A percentile compares a stretch with the other conserved stretches of the same genome.
Conservation (phyloP, 2,888 invertebrate genomes). For the Idaea straminata region DNA sequence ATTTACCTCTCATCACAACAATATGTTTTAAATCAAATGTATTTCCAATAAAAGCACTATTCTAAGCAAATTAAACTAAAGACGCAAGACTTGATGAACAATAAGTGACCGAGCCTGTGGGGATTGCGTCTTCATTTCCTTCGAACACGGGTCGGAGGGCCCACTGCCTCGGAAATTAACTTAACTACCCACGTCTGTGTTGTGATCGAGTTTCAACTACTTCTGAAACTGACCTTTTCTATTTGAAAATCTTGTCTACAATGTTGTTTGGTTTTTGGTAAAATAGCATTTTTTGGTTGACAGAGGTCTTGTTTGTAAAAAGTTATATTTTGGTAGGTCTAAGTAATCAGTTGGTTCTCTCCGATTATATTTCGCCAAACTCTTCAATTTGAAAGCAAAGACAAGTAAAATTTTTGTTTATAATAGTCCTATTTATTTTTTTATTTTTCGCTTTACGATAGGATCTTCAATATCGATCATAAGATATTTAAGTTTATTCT, state of each 20-base stretch:
- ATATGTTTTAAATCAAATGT: neutral
- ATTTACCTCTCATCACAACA: neutral
- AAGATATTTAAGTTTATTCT: no score
- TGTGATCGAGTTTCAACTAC: neutral
- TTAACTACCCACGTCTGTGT: conserved; percentile 7
- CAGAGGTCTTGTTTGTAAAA: neutral
- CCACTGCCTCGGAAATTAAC: conserved; percentile 23
- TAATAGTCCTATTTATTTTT: no score
- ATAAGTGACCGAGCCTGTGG: conserved; percentile 59
- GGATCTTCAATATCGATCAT: no score
- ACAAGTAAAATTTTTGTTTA: no score
- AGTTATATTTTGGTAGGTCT: neutral
- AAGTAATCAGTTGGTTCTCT: no score
- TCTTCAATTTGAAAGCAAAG: no score
- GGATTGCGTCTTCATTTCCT: conserved; percentile 51
- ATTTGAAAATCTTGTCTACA: neutral
- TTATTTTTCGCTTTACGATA: no score
- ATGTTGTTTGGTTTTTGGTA: no score
- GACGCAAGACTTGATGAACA: conserved; percentile 50
- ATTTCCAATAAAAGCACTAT: conserved; percentile 14
- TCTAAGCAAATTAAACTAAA: conserved; percentile 25
- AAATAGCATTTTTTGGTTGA: neutral
- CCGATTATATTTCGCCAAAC: no score
- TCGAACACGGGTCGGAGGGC: conserved; percentile 33
- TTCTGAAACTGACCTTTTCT: neutral